Percentiles rank a stretch among this genome's conserved stretches.
phyloP scores from a whole-genome alignment of 2,113 vertebrate species.

The Hystrix brachyura region DNA sequence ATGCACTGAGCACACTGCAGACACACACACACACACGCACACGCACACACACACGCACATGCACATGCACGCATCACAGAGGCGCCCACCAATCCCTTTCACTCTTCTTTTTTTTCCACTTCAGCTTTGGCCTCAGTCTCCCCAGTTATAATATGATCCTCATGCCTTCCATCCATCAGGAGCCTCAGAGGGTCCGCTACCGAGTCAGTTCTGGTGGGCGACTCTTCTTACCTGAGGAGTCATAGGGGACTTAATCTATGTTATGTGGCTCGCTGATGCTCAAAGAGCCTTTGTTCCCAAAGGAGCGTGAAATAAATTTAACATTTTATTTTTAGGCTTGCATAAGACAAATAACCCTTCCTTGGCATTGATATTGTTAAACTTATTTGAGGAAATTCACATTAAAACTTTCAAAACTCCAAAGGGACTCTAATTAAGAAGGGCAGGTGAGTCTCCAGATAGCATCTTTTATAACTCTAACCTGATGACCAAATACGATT shows the following conservation, averaged over 20 bases:
- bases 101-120: background rate
- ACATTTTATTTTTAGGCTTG: slow-evolving; percentile 6
- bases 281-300: background rate
- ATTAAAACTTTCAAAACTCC: slow-evolving; percentile 50
- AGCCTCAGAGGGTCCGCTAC: background rate
- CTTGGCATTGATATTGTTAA: background rate
- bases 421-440: slow-evolving; percentile 57
- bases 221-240: background rate
- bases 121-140: background rate
- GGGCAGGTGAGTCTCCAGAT: background rate
- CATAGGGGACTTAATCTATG: background rate
- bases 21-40: background rate
- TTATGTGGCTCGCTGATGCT: background rate
- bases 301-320: background rate
- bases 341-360: background rate
- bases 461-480: background rate
- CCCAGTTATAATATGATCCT: background rate
- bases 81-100: background rate
- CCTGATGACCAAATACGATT: slow-evolving; percentile 18
- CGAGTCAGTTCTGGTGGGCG: background rate
- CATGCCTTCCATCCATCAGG: background rate
- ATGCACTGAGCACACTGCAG: background rate
- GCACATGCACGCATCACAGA: accelerated
- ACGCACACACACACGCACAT: too few species aligned
- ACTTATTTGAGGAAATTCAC: slow-evolving; percentile 64